Percentiles rank a stretch among this genome's conserved stretches.
Evolutionary conservation across 2,797 vertebrate genomes (phyloP).

Genomic region (Pseudomugil gertrudae): DNA sequence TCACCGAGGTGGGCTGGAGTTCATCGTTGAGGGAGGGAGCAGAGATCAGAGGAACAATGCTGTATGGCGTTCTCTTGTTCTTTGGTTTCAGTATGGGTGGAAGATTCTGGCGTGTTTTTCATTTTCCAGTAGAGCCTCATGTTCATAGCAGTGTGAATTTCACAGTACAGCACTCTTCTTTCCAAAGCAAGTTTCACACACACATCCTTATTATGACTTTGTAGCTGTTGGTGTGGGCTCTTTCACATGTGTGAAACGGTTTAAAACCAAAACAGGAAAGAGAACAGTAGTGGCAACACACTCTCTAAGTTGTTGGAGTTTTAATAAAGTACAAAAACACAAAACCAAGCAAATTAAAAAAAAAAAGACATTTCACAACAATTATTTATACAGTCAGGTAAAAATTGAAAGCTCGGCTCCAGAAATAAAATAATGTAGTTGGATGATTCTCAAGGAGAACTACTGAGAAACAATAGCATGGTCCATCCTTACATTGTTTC

Average conservation of each 20-base stretch:
- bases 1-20: slow-evolving; percentile 57
- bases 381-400: slow-evolving; percentile 3
- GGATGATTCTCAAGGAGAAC: slow-evolving; percentile 55
- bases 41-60: slow-evolving; percentile 51
- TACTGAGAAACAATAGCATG: slow-evolving; percentile 63
- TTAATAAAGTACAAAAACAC: not conserved
- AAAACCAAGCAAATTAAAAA: not conserved
- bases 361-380: not conserved
- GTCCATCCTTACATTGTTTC: slow-evolving; percentile 77
- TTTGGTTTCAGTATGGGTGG: slow-evolving; percentile 30
- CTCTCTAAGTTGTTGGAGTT: not conserved
- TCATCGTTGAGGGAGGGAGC: slow-evolving; percentile 14
- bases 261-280: slow-evolving; percentile 7
- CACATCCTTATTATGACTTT: not conserved
- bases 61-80: slow-evolving; percentile 41
- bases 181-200: not conserved
- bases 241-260: not conserved
- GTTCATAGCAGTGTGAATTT: slow-evolving; percentile 9
- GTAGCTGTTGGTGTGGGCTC: not conserved
- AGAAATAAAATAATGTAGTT: slow-evolving; percentile 32
- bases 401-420: slow-evolving; percentile 5
- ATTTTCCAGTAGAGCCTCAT: slow-evolving; percentile 6
- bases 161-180: not conserved
- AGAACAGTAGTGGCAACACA: not conserved
- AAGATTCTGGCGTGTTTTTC: slow-evolving; percentile 5